These are phyloP conservation scores for Gerris buenoi DNA, from an alignment of 1,140 invertebrate species.

Conservation along the genomic window DNA sequence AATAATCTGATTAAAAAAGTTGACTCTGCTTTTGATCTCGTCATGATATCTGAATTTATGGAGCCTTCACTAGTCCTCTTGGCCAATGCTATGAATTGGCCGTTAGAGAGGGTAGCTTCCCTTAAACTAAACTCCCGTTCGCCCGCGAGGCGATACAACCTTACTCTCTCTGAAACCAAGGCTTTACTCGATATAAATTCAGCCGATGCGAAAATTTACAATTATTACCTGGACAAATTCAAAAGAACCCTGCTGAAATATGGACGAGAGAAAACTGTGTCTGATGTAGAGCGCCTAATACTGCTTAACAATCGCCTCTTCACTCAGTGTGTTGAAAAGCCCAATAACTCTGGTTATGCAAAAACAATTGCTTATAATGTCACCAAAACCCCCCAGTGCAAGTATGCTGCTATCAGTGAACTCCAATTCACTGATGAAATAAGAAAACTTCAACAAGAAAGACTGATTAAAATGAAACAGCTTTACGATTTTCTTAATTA, in stretches of 20 bases:
- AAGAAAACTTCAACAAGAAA: slow-evolving; percentile 14
- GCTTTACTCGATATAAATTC: slow-evolving; percentile 21
- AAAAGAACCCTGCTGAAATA: slow-evolving; percentile 21
- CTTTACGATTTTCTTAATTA: neutral
- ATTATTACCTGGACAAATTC: slow-evolving; percentile 27
- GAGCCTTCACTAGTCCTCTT: slow-evolving; percentile 38
- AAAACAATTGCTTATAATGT: slow-evolving; percentile 19
- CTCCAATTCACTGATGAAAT: slow-evolving; percentile 17
- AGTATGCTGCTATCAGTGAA: slow-evolving; percentile 16
- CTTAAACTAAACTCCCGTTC: slow-evolving; percentile 28
- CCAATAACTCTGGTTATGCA: slow-evolving; percentile 17
- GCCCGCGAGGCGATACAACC: neutral
- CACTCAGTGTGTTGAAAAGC: slow-evolving; percentile 17
- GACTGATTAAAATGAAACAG: slow-evolving; percentile 7
- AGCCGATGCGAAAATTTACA: slow-evolving; percentile 27
- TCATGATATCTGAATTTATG: slow-evolving; percentile 38
- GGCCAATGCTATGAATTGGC: slow-evolving; percentile 34
- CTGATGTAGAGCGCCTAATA: slow-evolving; percentile 20
- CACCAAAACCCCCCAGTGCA: slow-evolving; percentile 13
- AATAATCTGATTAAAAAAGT: slow-evolving; percentile 23
- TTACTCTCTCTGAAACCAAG: slow-evolving; percentile 13
- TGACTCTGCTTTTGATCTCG: slow-evolving; percentile 33
- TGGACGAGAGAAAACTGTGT: slow-evolving; percentile 24
- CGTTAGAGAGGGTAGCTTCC: slow-evolving; percentile 31
- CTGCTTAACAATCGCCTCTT: slow-evolving; percentile 17